Percentiles rank a stretch among this genome's conserved stretches.
These are phyloP conservation scores for Alfaro cultratus DNA, from an alignment of 2,797 vertebrate species.

Conservation along the genomic window DNA sequence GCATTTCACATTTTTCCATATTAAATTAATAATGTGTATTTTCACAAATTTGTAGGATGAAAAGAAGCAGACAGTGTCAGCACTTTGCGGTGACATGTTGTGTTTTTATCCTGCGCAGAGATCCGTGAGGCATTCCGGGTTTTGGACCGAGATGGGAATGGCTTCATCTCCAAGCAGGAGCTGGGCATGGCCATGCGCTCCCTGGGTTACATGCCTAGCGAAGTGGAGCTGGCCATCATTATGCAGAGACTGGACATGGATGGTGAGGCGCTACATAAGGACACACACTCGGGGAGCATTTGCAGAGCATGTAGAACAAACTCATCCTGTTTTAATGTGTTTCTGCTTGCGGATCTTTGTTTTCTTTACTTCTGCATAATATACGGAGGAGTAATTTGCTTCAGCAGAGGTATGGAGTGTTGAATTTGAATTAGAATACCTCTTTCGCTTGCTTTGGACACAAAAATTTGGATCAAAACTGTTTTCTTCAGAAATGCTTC, in stretches of 20 bases:
- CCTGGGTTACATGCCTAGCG: slow-evolving; percentile 94
- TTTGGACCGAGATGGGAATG: slow-evolving; percentile 92
- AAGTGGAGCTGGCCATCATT: slow-evolving; percentile 95
- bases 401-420: neutral
- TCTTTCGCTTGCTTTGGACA: slow-evolving; percentile 6
- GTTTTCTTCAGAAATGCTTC: slow-evolving; percentile 14
- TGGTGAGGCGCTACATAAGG: slow-evolving; percentile 80
- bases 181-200: slow-evolving; percentile 97
- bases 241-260: slow-evolving; percentile 97
- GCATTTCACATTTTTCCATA: neutral
- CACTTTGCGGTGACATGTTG: slow-evolving; percentile 10
- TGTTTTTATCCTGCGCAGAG: slow-evolving; percentile 76
- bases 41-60: neutral
- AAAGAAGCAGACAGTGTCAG: neutral
- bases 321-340: neutral
- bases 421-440: slow-evolving; percentile 21
- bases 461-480: slow-evolving; percentile 15
- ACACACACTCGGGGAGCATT: slow-evolving; percentile 51
- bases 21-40: neutral
- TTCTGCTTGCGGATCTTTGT: slow-evolving; percentile 7
- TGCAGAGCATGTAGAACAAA: slow-evolving; percentile 15
- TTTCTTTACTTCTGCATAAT: neutral
- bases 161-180: slow-evolving; percentile 97
- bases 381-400: slow-evolving; percentile 6
- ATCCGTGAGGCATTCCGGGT: slow-evolving; percentile 92